Conservation (phyloP, 2,113 vertebrate genomes). For the Tetrax tetrax region DNA sequence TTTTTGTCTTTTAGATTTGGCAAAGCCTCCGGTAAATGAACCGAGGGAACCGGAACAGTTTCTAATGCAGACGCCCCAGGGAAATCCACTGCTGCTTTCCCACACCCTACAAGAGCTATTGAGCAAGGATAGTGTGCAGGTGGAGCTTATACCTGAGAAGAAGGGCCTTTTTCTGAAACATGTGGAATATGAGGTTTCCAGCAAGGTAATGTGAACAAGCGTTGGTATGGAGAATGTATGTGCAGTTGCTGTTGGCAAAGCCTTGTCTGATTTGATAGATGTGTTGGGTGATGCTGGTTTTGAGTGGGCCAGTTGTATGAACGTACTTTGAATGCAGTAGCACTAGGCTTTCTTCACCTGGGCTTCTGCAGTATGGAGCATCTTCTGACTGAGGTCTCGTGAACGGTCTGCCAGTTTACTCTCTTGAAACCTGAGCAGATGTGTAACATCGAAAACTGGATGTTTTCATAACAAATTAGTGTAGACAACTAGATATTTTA, state of each 20-base stretch:
- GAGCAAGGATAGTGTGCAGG: conserved; percentile 83
- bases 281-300: neutral
- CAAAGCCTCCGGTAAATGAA: conserved; percentile 79
- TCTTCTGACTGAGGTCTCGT: neutral
- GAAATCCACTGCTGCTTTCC: conserved; percentile 83
- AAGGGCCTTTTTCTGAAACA: conserved; percentile 98
- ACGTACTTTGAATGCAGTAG: neutral
- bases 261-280: neutral
- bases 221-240: neutral
- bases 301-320: neutral
- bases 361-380: neutral
- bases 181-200: conserved; percentile 96
- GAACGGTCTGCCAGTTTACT: neutral
- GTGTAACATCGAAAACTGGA: rapidly evolving
- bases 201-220: conserved; percentile 78
- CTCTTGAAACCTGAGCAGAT: neutral
- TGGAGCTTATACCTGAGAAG: conserved; percentile 97
- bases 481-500: neutral
- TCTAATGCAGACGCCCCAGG: conserved; percentile 83
- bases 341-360: neutral
- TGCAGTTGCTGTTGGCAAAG: neutral
- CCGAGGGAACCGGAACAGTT: conserved; percentile 68
- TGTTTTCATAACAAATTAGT: neutral
- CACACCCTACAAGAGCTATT: conserved; percentile 86
- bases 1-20: conserved; percentile 78